These are phyloP conservation scores for Agriotes lineatus DNA, from an alignment of 2,888 invertebrate genomes.

Conservation along the genomic window DNA sequence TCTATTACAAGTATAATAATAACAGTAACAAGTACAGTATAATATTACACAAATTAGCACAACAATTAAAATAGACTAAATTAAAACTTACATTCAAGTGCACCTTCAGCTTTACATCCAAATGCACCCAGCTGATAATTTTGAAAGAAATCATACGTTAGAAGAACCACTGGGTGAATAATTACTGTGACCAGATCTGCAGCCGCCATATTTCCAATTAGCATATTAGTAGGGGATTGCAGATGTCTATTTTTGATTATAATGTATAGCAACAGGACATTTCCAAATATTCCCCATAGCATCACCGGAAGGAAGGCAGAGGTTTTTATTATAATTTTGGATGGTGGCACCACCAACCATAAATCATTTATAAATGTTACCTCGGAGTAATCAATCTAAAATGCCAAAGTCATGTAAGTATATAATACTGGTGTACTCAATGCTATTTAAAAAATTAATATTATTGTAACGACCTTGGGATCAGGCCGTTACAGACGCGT, in stretches of 20 bases:
- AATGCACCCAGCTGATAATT: conserved; percentile 80
- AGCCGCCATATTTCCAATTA: conserved; percentile 81
- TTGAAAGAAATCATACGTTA: conserved; percentile 81
- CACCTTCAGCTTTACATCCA: conserved; percentile 84
- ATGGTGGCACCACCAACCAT: conserved; percentile 73
- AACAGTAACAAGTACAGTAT: neutral
- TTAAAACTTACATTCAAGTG: conserved; percentile 71
- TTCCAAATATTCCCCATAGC: conserved; percentile 75
- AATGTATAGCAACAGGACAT: conserved; percentile 74
- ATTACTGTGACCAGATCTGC: conserved; percentile 77
- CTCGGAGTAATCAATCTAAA: conserved; percentile 57
- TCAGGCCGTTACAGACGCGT: too few species aligned
- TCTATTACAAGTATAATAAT: too few species aligned
- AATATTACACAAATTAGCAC: neutral
- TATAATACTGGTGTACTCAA: too few species aligned
- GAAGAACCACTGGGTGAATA: conserved; percentile 82
- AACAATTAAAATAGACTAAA: too few species aligned
- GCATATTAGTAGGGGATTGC: conserved; percentile 77
- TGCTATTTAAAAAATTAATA: too few species aligned
- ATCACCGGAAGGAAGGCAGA: conserved; percentile 73
- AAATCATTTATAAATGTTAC: conserved; percentile 72
- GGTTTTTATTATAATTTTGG: conserved; percentile 74
- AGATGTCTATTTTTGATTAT: conserved; percentile 74
- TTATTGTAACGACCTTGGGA: too few species aligned
- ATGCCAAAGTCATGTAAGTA: too few species aligned